phyloP scores from a whole-genome alignment of 2,113 vertebrate species.

The Rostratula benghalensis region DNA sequence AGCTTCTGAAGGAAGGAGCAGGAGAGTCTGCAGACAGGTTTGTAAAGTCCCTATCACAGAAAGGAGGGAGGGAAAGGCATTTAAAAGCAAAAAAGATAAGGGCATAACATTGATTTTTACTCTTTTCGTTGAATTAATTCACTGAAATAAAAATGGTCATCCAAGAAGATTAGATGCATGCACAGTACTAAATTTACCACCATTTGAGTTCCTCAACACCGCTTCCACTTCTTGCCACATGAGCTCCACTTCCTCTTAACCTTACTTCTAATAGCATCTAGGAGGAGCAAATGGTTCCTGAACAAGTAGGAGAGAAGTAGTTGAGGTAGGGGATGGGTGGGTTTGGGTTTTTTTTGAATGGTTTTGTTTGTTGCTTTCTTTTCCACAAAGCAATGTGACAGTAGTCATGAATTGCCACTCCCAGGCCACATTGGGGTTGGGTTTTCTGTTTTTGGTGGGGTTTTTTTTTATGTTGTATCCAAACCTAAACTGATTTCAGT shows the following conservation, averaged over 20 bases:
- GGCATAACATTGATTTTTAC: neutral
- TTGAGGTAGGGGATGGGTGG: accelerated
- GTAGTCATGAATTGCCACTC: neutral
- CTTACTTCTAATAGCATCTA: neutral
- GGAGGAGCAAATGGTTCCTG: neutral
- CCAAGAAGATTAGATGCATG: neutral
- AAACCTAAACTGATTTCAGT: neutral
- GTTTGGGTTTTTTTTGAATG: too few species aligned
- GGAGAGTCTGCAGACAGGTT: neutral
- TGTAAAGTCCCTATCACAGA: neutral
- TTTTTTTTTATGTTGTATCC: neutral
- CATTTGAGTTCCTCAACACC: neutral
- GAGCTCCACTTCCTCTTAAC: neutral
- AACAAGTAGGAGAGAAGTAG: neutral
- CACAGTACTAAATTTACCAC: neutral
- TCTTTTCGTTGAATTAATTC: neutral
- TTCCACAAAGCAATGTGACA: neutral
- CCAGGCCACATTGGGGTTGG: neutral
- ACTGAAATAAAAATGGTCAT: neutral
- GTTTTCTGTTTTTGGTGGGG: neutral
- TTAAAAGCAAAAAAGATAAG: neutral
- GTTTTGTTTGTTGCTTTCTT: neutral
- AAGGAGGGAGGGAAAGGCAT: neutral
- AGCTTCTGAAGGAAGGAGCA: neutral
- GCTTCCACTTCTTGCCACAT: neutral